Conservation (phyloP, 2,888 invertebrate genomes). For the Heliconius hortense region DNA sequence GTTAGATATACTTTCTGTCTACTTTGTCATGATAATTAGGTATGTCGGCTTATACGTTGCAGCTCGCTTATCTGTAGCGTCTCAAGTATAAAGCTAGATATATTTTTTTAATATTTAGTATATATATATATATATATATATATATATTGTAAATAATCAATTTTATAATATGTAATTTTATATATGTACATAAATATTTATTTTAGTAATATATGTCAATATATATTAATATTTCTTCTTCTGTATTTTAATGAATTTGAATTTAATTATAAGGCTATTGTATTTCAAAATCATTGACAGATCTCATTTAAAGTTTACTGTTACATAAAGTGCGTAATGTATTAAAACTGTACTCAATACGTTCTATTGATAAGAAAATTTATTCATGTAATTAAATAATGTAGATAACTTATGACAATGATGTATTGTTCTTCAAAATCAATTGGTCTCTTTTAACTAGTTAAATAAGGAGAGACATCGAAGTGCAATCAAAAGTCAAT, state of each 20-base stretch:
- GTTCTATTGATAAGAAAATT: slow-evolving; percentile 20
- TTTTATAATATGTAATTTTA: neutral
- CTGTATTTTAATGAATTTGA: neutral
- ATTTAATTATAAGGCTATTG: neutral
- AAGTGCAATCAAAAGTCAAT: slow-evolving; percentile 77
- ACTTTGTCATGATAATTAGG: slow-evolving; percentile 36
- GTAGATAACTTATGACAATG: slow-evolving; percentile 43
- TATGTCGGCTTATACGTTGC: slow-evolving; percentile 20
- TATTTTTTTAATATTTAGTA: neutral
- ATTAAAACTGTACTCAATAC: slow-evolving; percentile 18
- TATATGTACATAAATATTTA: neutral
- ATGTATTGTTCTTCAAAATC: slow-evolving; percentile 53
- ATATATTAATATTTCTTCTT: neutral
- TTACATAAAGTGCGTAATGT: slow-evolving; percentile 11
- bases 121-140: neutral
- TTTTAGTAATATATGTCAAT: neutral
- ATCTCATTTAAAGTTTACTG: neutral
- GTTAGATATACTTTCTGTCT: slow-evolving; percentile 29
- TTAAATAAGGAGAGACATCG: slow-evolving; percentile 69
- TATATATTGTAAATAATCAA: neutral
- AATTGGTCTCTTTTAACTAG: slow-evolving; percentile 59
- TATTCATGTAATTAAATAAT: slow-evolving; percentile 29
- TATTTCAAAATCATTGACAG: neutral
- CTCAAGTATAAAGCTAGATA: neutral
- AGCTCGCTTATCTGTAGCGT: slow-evolving; percentile 28